Percentiles rank a stretch among this genome's conserved stretches.
phyloP scores from a whole-genome alignment of 2,888 invertebrate species.

The Argyresthia albistria region DNA sequence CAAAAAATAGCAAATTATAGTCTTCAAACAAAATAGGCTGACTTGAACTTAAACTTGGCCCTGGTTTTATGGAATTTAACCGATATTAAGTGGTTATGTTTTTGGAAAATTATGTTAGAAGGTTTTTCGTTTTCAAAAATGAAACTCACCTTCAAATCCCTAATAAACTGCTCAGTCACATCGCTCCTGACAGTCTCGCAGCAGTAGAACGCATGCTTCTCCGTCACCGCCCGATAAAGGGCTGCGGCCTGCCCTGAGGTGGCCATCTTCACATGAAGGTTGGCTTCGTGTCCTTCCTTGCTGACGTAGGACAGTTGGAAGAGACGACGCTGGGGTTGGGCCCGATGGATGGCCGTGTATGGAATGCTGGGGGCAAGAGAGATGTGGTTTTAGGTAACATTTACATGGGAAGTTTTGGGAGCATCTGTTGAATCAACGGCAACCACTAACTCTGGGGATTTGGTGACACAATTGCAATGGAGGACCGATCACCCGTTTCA shows the following conservation, averaged over 20 bases:
- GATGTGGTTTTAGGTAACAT: not conserved
- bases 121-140: too few species aligned
- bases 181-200: conserved; percentile 92
- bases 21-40: too few species aligned
- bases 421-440: too few species aligned
- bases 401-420: too few species aligned
- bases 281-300: conserved; percentile 77
- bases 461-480: too few species aligned
- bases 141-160: conserved; percentile 81
- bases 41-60: too few species aligned
- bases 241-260: conserved; percentile 87
- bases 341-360: conserved; percentile 85
- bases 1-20: too few species aligned
- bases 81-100: too few species aligned
- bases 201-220: conserved; percentile 93
- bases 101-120: too few species aligned
- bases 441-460: too few species aligned
- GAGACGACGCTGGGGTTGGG: conserved; percentile 80
- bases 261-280: conserved; percentile 84
- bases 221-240: conserved; percentile 88
- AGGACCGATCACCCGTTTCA: too few species aligned
- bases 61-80: too few species aligned
- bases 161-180: conserved; percentile 90
- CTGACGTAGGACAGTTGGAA: conserved; percentile 84
- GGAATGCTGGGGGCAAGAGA: conserved; percentile 72